These are phyloP conservation scores for Syrrhaptes paradoxus DNA, from an alignment of 2,113 vertebrate genomes.

Conservation along the genomic window DNA sequence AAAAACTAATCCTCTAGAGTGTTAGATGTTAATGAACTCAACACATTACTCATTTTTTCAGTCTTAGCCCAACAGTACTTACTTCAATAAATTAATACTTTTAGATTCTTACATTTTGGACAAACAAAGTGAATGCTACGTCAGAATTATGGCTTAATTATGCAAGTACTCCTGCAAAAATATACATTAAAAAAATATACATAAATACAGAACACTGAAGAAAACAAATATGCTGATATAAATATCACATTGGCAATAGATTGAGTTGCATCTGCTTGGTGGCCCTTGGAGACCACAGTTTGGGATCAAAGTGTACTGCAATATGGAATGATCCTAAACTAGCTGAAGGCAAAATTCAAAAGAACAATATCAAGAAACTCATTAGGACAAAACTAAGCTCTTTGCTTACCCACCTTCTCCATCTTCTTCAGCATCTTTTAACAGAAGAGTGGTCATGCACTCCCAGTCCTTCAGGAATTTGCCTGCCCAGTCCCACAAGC, in stretches of 20 bases:
- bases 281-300: background rate
- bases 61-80: background rate
- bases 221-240: background rate
- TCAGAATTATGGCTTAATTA: background rate
- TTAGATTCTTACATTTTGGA: background rate
- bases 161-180: background rate
- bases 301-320: background rate
- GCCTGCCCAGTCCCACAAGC: slow-evolving; percentile 89
- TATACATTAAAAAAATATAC: no score
- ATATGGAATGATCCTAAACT: background rate
- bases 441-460: slow-evolving; percentile 80
- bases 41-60: background rate
- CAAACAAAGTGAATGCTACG: background rate
- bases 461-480: slow-evolving; percentile 88
- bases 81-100: background rate
- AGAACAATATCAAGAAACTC: background rate
- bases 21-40: background rate
- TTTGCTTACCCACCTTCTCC: slow-evolving; percentile 70
- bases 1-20: background rate
- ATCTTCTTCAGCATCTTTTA: slow-evolving; percentile 67
- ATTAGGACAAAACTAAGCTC: background rate
- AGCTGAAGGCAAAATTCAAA: background rate
- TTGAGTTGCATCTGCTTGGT: background rate
- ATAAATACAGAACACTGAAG: background rate
- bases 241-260: background rate